Evolutionary conservation across 2,113 vertebrate species (phyloP).

Genomic region (Oncorhynchus mykiss): DNA sequence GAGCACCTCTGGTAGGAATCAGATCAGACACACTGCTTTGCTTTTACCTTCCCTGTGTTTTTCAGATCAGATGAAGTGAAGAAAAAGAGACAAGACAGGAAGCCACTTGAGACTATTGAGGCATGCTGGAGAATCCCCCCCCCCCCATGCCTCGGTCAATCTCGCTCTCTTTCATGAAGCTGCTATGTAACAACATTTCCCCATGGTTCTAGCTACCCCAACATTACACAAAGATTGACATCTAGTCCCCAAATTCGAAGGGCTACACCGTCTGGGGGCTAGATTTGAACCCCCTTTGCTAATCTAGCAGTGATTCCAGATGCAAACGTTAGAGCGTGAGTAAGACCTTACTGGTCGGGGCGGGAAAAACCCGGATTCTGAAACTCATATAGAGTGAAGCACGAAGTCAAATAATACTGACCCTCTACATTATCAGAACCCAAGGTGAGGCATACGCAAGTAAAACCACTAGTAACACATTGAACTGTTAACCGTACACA

Average conservation of each 20-base stretch:
- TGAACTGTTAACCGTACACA: slow-evolving; percentile 25
- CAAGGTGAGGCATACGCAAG: slow-evolving; percentile 18
- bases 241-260: not conserved
- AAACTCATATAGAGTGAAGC: slow-evolving; percentile 8
- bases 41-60: too few relatives aligned
- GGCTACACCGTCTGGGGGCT: not conserved
- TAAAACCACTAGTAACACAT: slow-evolving; percentile 1
- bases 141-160: not conserved
- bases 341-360: not conserved
- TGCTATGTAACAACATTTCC: not conserved
- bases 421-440: slow-evolving; percentile 1
- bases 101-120: not conserved
- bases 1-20: too few relatives aligned
- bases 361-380: not conserved
- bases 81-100: not conserved
- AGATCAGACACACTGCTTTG: too few relatives aligned
- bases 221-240: not conserved
- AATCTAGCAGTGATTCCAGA: too few relatives aligned
- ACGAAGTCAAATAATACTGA: slow-evolving; percentile 16
- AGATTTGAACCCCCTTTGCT: not conserved
- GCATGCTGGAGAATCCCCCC: not conserved
- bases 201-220: not conserved
- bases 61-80: too few relatives aligned
- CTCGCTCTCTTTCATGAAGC: not conserved
- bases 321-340: too few relatives aligned